phyloP scores from a whole-genome alignment of 2,888 invertebrate genomes.

The Pandemis corylana region DNA sequence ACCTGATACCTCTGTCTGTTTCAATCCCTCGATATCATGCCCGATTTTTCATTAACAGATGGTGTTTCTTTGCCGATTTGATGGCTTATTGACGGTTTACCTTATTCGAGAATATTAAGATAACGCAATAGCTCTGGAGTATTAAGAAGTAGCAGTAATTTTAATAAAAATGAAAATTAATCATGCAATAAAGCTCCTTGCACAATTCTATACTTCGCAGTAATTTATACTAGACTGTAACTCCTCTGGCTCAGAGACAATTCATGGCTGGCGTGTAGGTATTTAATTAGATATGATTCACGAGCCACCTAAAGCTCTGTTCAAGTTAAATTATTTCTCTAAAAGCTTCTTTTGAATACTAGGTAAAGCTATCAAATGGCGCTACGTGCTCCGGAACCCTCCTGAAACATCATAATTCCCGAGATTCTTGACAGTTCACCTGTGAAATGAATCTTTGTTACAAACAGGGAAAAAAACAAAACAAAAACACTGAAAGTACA shows the following conservation, averaged over 20 bases:
- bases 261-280: conserved; percentile 71
- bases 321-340: conserved; percentile 53
- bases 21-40: conserved; percentile 27
- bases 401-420: conserved; percentile 5
- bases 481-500: conserved; percentile 66
- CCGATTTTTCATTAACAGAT: conserved; percentile 24
- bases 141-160: not conserved
- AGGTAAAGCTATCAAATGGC: not conserved
- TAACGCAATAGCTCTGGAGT: not conserved
- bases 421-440: conserved; percentile 50
- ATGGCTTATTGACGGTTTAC: not conserved
- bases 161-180: not conserved
- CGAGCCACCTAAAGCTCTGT: conserved; percentile 60
- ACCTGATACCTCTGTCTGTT: conserved; percentile 31
- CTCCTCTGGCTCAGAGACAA: conserved; percentile 62
- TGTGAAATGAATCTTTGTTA: conserved; percentile 70
- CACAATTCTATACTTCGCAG: not conserved
- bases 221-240: conserved; percentile 42
- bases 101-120: not conserved
- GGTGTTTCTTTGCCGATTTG: not conserved
- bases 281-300: conserved; percentile 79
- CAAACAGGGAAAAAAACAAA: conserved; percentile 62
- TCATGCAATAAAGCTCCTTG: conserved; percentile 1
- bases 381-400: not conserved
- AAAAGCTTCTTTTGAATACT: conserved; percentile 14